Percentiles rank a stretch among this genome's conserved stretches.
These are phyloP conservation scores for Onychorhynchus coronatus DNA, from an alignment of 2,113 vertebrate genomes.

Conservation along the genomic window DNA sequence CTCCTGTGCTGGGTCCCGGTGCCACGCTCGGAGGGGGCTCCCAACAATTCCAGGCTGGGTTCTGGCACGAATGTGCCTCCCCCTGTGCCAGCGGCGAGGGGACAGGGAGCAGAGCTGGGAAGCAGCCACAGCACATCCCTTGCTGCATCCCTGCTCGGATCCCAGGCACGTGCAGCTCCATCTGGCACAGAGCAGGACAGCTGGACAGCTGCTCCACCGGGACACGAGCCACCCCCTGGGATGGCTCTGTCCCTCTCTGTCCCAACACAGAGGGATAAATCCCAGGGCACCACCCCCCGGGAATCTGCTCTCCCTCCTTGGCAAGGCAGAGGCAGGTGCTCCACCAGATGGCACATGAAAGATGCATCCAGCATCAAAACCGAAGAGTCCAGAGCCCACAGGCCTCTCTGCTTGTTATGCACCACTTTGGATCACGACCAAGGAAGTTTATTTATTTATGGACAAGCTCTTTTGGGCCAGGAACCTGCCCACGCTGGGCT, in stretches of 20 bases:
- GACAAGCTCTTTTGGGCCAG: not conserved
- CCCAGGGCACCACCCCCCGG: not conserved
- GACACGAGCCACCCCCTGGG: not conserved
- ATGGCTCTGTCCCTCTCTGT: not conserved
- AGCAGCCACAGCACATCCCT: not conserved
- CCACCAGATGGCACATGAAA: not conserved
- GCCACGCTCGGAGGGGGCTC: accelerated
- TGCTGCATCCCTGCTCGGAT: not conserved
- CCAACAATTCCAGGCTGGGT: not conserved
- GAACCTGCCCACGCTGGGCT: not conserved
- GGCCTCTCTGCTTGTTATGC: not conserved
- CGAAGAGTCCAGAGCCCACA: not conserved
- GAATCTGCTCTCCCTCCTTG: not conserved
- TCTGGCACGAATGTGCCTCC: accelerated
- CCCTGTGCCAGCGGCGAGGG: not conserved
- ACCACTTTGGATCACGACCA: not conserved
- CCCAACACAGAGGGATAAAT: accelerated
- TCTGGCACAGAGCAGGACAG: not conserved
- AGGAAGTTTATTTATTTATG: not conserved
- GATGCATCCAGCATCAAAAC: not conserved
- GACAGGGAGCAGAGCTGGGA: not conserved
- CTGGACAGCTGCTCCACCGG: not conserved
- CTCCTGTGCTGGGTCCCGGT: accelerated
- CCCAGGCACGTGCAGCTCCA: not conserved
- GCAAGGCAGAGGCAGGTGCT: not conserved